phyloP scores from a whole-genome alignment of 2,888 invertebrate genomes.

The Leptothorax acervorum region DNA sequence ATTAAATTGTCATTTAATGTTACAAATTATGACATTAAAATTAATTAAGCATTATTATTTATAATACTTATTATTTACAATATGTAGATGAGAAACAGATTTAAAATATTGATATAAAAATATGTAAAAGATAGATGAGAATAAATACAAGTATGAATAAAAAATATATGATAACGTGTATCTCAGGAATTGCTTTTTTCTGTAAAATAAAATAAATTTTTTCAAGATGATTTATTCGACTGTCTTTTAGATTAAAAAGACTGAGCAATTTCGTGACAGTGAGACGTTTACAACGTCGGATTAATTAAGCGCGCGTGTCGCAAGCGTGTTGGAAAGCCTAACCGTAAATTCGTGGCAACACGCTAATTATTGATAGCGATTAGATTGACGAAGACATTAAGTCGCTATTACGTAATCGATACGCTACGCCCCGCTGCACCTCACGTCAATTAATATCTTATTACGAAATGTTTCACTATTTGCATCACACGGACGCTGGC shows the following conservation, averaged over 20 bases:
- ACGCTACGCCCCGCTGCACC: conserved; percentile 56
- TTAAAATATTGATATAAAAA: neutral
- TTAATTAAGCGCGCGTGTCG: conserved; percentile 27
- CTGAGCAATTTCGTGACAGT: neutral
- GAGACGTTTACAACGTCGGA: neutral
- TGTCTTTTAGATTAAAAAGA: neutral
- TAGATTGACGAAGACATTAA: conserved; percentile 61
- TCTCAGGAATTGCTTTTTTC: neutral
- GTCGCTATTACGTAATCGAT: conserved; percentile 64
- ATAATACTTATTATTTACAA: neutral
- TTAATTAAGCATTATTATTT: neutral
- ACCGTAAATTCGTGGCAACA: conserved; percentile 45
- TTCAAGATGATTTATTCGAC: neutral
- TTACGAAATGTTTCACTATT: conserved; percentile 80
- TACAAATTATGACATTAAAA: neutral
- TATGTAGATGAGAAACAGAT: neutral
- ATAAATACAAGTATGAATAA: neutral
- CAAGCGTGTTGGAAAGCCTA: conserved; percentile 27
- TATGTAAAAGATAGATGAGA: neutral
- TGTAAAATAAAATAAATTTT: neutral
- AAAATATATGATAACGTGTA: neutral
- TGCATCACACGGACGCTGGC: conserved; percentile 78
- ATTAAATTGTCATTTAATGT: neutral
- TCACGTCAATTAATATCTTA: conserved; percentile 76
- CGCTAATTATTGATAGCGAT: conserved; percentile 56